These are phyloP conservation scores for Lagenorhynchus albirostris DNA, from an alignment of 2,113 vertebrate genomes.

Conservation along the genomic window DNA sequence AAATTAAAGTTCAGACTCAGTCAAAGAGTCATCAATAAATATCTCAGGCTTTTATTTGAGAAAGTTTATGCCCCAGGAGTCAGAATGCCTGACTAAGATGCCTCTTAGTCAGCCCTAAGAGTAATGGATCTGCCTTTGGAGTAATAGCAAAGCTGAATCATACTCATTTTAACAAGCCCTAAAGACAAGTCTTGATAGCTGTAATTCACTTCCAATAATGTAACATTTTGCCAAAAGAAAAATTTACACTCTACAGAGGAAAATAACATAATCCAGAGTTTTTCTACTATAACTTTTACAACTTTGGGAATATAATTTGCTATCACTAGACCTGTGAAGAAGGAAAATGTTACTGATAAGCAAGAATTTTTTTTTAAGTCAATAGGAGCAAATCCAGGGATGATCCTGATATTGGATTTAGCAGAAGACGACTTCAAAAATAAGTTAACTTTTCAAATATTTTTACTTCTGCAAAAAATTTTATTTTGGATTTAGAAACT, in stretches of 20 bases:
- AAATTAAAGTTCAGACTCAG: neutral
- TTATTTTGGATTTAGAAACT: neutral
- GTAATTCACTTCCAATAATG: neutral
- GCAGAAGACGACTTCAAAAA: neutral
- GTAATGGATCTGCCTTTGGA: neutral
- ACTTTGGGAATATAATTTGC: neutral
- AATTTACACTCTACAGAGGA: neutral
- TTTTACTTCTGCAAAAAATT: slow-evolving; percentile 18
- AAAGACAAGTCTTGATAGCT: neutral
- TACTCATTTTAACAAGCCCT: neutral
- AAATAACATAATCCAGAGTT: neutral
- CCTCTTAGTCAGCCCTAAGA: neutral
- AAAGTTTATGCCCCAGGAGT: neutral
- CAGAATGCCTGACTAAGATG: neutral
- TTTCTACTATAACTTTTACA: neutral
- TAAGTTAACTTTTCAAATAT: neutral
- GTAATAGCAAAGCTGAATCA: neutral
- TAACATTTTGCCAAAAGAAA: neutral
- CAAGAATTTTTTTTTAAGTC: neutral
- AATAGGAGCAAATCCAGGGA: neutral
- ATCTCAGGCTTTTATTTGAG: neutral
- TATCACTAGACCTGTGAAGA: neutral
- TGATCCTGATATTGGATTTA: neutral
- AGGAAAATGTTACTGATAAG: neutral
- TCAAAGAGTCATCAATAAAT: neutral